Evolutionary conservation across 2,888 invertebrate genomes (phyloP), one percentile per base, ranked within the genome.

Genomic region (Margaritifera margaritifera): DNA sequence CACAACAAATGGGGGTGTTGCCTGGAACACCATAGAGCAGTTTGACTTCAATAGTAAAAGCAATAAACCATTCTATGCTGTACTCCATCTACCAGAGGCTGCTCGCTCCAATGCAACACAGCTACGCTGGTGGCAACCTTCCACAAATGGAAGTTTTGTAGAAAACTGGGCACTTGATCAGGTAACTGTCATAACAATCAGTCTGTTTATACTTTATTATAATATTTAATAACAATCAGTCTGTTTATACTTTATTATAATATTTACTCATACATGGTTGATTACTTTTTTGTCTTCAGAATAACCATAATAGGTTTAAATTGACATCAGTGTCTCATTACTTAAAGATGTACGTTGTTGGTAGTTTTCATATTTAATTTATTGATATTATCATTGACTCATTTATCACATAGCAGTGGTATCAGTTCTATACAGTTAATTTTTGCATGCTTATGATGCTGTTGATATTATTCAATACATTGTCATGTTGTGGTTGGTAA

Each of bases 141-240:
- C 87, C 1, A 56, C 69, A 19, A 78, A 85, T 78, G 90, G 89
- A 18, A 80, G 71, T 6, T 88, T 84, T 70, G 64, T 75, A 31
- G 86, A 86, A 54, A 83, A 86, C 62, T 90, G 90, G 90, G 90
- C 90, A 5, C 82, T 90, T 24, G 90, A 90, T 75, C 89, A 90
- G 86, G 90, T 90, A 69, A 64, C 51, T 22, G 54, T 57, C 19
- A 20, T 19, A 51, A 11, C 42, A 11, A 11, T 42, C 42, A 42
- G 15, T 42, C 3, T 11, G 42, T 42, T 42, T 42, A 42, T 50
- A 24, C 58, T 11, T 57, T 22, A 1, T n/a, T 42, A 42, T 42
- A 42, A 42, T n/a, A n/a, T n/a, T n/a, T n/a, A n/a, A 20, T 19
- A 51, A 11, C 42, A 11, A 11, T 42, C 42, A 42, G 15, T 42